Conservation (phyloP, 92 coral and sea anemone genomes). For the Metridium senile region DNA sequence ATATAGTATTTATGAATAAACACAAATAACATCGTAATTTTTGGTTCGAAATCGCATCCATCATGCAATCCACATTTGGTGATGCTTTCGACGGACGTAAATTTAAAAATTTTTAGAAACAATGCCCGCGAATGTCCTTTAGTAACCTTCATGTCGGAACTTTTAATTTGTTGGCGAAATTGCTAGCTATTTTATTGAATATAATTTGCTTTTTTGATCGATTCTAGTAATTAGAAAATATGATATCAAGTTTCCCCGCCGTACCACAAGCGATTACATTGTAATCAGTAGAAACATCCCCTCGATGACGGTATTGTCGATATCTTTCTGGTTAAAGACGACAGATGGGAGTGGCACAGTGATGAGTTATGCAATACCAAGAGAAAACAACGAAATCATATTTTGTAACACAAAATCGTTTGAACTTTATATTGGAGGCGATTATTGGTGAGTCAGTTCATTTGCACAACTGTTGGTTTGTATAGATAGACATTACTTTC, state of each 20-base stretch:
- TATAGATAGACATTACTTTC: no score
- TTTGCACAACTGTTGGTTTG: no score
- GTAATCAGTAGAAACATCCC: background rate
- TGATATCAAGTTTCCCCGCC: background rate
- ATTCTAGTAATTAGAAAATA: background rate
- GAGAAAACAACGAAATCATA: background rate
- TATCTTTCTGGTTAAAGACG: conserved; percentile 1
- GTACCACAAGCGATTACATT: background rate
- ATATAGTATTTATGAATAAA: no score
- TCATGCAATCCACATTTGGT: no score
- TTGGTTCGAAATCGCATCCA: no score
- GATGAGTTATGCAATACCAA: conserved; percentile 2
- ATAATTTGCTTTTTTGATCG: background rate
- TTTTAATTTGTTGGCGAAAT: no score
- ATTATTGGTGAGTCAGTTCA: background rate
- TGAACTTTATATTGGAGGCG: background rate
- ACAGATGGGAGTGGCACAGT: background rate
- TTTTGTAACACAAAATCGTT: background rate
- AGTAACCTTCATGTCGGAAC: no score
- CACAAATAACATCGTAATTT: no score
- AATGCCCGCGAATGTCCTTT: no score
- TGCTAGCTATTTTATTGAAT: background rate
- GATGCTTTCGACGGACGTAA: no score
- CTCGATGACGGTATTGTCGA: background rate
- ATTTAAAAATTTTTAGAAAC: no score